Evolutionary conservation across 2,113 vertebrate species (phyloP).

Genomic region (Poeciliopsis turrubarensis): DNA sequence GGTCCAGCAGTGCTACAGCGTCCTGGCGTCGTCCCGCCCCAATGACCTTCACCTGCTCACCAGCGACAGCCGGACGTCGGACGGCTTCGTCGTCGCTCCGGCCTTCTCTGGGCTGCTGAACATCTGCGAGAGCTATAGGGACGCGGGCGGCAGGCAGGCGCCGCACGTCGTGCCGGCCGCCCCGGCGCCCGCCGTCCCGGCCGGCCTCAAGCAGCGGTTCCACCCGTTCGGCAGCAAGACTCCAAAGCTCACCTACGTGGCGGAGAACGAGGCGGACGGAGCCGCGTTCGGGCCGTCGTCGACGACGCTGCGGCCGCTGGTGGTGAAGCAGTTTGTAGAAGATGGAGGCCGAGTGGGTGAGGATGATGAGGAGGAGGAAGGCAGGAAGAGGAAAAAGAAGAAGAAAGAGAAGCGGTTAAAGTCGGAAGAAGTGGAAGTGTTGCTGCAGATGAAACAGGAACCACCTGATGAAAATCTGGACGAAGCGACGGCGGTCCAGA

Average conservation of each 20-base stretch:
- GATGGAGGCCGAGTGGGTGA: neutral
- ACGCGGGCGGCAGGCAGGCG: constrained; percentile 43
- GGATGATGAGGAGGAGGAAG: neutral
- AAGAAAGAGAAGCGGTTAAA: constrained; percentile 72
- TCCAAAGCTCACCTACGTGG: constrained; percentile 23
- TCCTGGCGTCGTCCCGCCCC: constrained; percentile 59
- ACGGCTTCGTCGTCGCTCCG: constrained; percentile 34
- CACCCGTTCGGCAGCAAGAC: constrained; percentile 73
- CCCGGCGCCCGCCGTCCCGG: constrained; percentile 67
- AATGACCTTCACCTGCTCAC: constrained; percentile 71
- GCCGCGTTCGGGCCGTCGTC: constrained; percentile 24
- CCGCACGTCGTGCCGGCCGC: constrained; percentile 64
- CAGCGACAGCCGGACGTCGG: neutral
- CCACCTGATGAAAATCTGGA: constrained; percentile 18
- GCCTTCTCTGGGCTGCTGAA: constrained; percentile 76
- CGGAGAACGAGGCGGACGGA: constrained; percentile 36
- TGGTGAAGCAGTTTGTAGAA: constrained; percentile 2
- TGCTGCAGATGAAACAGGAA: constrained; percentile 57
- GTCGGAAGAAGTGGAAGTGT: constrained; percentile 14
- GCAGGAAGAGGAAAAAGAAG: constrained; percentile 55
- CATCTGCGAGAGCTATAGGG: constrained; percentile 72
- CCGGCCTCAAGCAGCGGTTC: constrained; percentile 77
- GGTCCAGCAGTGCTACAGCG: constrained; percentile 66
- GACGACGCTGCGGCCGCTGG: constrained; percentile 17
- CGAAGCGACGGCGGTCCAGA: constrained; percentile 19